Conservation (phyloP, 1,140 invertebrate genomes). For the Maniola jurtina region DNA sequence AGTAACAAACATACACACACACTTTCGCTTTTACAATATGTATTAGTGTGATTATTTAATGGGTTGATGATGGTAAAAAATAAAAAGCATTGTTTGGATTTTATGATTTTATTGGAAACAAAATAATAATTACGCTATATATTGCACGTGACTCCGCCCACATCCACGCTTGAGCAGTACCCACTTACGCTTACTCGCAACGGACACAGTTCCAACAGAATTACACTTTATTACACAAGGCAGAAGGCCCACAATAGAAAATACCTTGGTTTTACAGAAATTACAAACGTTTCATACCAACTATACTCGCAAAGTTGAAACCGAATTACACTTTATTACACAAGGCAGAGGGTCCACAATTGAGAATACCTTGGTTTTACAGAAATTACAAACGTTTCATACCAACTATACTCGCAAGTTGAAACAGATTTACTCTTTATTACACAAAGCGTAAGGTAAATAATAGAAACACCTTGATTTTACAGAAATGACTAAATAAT, state of each 20-base stretch:
- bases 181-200: conserved; percentile 58
- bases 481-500: too few relatives aligned
- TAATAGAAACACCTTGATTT: too few relatives aligned
- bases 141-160: conserved; percentile 70
- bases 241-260: neutral
- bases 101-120: conserved; percentile 72
- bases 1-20: too few relatives aligned
- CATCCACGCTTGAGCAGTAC: conserved; percentile 64
- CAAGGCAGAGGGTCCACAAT: neutral
- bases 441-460: neutral
- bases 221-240: conserved; percentile 1
- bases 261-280: too few relatives aligned
- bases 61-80: too few relatives aligned
- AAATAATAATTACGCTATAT: conserved; percentile 77
- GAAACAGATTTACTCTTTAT: neutral
- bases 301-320: conserved; percentile 32
- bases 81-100: conserved; percentile 41
- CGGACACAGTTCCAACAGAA: conserved; percentile 2
- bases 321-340: neutral
- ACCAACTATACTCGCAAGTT: conserved; percentile 35
- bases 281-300: too few relatives aligned
- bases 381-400: too few relatives aligned
- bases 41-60: too few relatives aligned
- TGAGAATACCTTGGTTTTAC: too few relatives aligned
- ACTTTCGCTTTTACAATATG: too few relatives aligned